Evolutionary conservation across 2,797 vertebrate genomes (phyloP).

Genomic region (Poecilia picta): DNA sequence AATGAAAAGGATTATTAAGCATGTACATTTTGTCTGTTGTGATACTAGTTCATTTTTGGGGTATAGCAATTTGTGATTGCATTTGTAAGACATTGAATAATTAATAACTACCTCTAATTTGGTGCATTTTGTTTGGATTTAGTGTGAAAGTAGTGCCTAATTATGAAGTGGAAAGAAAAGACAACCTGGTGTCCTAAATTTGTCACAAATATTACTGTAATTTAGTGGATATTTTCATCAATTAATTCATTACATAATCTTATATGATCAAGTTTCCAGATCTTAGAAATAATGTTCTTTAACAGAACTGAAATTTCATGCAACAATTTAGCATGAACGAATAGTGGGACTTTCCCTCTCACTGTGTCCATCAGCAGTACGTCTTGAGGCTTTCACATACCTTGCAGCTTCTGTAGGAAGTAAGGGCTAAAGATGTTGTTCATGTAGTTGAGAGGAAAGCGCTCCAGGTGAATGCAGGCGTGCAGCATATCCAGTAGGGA

Average conservation of each 20-base stretch:
- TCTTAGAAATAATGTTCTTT: no score
- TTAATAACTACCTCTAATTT: background rate
- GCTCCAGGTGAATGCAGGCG: slow-evolving; percentile 58
- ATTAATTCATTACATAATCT: background rate
- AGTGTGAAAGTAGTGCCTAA: background rate
- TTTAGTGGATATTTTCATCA: background rate
- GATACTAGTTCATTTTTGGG: background rate
- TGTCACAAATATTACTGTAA: background rate
- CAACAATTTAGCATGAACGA: background rate
- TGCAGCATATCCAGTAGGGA: slow-evolving; percentile 52
- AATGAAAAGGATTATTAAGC: background rate
- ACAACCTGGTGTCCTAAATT: background rate
- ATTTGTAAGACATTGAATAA: background rate
- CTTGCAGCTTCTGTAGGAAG: slow-evolving; percentile 50
- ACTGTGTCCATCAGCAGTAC: background rate
- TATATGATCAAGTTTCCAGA: background rate
- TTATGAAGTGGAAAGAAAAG: background rate
- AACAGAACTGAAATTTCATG: background rate
- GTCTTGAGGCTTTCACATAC: background rate
- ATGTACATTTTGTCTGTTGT: background rate
- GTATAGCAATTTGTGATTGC: background rate
- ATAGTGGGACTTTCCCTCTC: background rate
- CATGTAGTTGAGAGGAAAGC: slow-evolving; percentile 59
- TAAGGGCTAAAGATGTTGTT: slow-evolving; percentile 43
- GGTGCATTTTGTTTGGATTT: background rate